A percentile compares a stretch with the other conserved stretches of the same genome.
Evolutionary conservation across 2,888 invertebrate species (phyloP).

Genomic region (Conistra vaccinii): DNA sequence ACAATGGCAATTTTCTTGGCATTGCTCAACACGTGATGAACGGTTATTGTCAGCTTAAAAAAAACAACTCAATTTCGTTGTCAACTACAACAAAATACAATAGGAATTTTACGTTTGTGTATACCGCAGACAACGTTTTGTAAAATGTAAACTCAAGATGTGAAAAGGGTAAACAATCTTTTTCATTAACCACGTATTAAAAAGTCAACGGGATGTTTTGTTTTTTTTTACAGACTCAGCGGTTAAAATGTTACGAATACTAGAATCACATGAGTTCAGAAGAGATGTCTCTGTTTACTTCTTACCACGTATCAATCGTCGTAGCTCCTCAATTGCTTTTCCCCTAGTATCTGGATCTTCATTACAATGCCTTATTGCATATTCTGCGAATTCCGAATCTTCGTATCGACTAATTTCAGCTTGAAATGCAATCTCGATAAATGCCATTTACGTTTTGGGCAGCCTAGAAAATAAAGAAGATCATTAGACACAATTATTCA

Average conservation of each 20-base stretch:
- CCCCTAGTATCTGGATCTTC: conserved; percentile 82
- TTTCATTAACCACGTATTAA: neutral
- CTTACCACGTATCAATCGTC: conserved; percentile 85
- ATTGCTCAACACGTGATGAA: conserved; percentile 46
- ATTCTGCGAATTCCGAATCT: conserved; percentile 85
- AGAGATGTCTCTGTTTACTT: conserved; percentile 20
- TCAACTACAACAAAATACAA: neutral
- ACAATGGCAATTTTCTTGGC: conserved; percentile 51
- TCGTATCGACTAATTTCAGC: conserved; percentile 86
- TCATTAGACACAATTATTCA: neutral
- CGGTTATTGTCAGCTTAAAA: conserved; percentile 34
- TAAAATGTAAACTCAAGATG: neutral
- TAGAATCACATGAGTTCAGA: conserved; percentile 28
- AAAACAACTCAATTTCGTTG: too few species aligned
- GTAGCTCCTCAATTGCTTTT: conserved; percentile 81
- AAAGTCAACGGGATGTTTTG: neutral
- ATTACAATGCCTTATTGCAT: conserved; percentile 81
- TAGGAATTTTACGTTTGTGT: neutral
- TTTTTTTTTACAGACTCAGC: conserved; percentile 41
- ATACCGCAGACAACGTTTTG: neutral
- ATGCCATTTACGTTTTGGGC: conserved; percentile 74
- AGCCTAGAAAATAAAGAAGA: conserved; percentile 15
- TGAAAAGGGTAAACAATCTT: neutral
- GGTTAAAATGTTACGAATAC: conserved; percentile 51
- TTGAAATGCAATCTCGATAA: conserved; percentile 85